Conservation (phyloP, 2,113 vertebrate genomes). For the Oncorhynchus masou region DNA sequence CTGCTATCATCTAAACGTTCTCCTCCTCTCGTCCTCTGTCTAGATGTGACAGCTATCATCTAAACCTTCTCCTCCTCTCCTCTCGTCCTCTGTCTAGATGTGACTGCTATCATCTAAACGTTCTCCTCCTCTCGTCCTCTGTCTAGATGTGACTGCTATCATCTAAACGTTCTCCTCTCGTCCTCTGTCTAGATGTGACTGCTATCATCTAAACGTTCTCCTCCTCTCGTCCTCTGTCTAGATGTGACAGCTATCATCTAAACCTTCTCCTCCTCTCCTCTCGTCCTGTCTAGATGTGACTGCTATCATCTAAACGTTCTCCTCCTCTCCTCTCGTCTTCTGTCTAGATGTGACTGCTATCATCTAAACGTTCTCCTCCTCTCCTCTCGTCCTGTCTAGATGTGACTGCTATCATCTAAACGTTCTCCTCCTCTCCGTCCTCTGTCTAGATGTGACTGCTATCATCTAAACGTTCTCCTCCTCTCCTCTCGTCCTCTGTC, state of each 20-base stretch:
- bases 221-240: conserved; percentile 37
- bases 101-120: conserved; percentile 98
- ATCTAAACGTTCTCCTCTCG: conserved; percentile 75
- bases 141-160: conserved; percentile 93
- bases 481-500: neutral
- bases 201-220: conserved; percentile 98
- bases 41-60: conserved; percentile 98
- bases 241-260: conserved; percentile 98
- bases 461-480: no score
- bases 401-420: conserved; percentile 98
- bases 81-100: conserved; percentile 70
- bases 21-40: neutral
- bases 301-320: conserved; percentile 98
- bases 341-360: conserved; percentile 92
- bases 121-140: neutral
- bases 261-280: no score
- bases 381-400: conserved; percentile 64
- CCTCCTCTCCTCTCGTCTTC: neutral
- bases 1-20: conserved; percentile 98
- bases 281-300: conserved; percentile 82
- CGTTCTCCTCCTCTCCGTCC: neutral
- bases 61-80: no score
- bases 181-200: conserved; percentile 82
- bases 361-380: no score
- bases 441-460: conserved; percentile 87